These are phyloP conservation scores for Drosophila lowei DNA, from an alignment of 1,140 invertebrate genomes.

Conservation along the genomic window DNA sequence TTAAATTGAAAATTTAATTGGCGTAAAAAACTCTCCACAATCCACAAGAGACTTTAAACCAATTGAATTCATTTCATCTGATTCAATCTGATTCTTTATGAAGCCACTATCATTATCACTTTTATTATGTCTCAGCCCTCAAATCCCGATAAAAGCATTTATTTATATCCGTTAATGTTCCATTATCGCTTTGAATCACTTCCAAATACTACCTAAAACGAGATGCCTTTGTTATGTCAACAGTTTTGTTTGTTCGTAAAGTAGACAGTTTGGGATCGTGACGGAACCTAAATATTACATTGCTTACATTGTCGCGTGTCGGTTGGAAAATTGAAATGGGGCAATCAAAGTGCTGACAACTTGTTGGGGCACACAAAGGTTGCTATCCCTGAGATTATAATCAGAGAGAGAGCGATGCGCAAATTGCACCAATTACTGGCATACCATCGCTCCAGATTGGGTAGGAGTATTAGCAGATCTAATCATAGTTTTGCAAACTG, in stretches of 20 bases:
- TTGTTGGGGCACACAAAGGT: slow-evolving; percentile 25
- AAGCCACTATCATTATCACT: no score
- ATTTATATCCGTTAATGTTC: slow-evolving; percentile 16
- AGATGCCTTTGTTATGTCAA: slow-evolving; percentile 29
- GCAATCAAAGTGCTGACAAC: slow-evolving; percentile 32
- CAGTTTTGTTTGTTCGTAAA: slow-evolving; percentile 6
- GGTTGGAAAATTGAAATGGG: slow-evolving; percentile 10
- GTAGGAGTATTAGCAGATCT: not conserved
- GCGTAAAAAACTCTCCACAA: no score
- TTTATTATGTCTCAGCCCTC: no score
- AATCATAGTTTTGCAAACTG: slow-evolving; percentile 20
- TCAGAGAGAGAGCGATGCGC: slow-evolving; percentile 3
- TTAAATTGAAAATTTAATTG: no score
- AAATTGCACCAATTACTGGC: slow-evolving; percentile 39
- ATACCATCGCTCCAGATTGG: slow-evolving; percentile 3
- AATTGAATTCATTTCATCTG: no score
- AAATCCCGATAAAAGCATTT: no score
- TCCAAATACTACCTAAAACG: not conserved
- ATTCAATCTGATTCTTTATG: no score
- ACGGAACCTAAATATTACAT: slow-evolving; percentile 17
- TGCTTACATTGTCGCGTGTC: slow-evolving; percentile 51
- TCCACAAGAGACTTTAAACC: no score
- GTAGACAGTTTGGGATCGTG: slow-evolving; percentile 15
- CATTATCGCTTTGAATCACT: slow-evolving; percentile 19
- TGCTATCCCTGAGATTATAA: not conserved